Percentiles rank a stretch among this genome's conserved stretches.
Evolutionary conservation across 2,888 invertebrate genomes (phyloP).

Genomic region (Leptinotarsa rubiginosa): DNA sequence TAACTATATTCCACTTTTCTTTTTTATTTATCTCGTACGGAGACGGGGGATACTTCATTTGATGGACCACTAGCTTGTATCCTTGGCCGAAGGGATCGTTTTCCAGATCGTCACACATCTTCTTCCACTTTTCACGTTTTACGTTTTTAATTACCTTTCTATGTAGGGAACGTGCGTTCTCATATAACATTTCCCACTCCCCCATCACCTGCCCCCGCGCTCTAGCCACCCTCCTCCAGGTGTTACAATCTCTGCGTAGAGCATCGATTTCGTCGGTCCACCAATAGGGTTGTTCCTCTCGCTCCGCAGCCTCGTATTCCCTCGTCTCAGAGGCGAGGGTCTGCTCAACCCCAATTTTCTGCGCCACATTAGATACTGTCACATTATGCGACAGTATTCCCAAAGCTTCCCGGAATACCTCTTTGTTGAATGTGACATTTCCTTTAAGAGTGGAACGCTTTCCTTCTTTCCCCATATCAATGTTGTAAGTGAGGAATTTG

Average conservation of each 20-base stretch:
- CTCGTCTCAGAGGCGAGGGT: background rate
- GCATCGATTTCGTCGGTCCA: background rate
- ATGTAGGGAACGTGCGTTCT: background rate
- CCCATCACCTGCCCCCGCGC: background rate
- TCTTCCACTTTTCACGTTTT: background rate
- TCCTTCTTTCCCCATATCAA: background rate
- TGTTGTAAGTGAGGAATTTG: background rate
- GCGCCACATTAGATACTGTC: background rate
- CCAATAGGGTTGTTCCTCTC: background rate
- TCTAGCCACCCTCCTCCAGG: background rate
- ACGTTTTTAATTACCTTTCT: background rate
- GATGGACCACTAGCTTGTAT: background rate
- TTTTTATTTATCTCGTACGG: conserved; percentile 6
- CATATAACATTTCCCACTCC: background rate
- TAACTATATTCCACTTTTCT: background rate
- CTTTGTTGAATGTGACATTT: background rate
- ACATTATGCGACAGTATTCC: background rate
- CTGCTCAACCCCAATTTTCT: background rate
- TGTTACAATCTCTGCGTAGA: background rate
- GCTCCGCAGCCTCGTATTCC: background rate
- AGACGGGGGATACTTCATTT: no score
- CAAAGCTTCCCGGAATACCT: background rate
- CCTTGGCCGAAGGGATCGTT: background rate
- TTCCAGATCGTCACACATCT: conserved; percentile 15
- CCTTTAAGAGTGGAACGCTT: background rate